These are phyloP conservation scores for Halictus rubicundus DNA, from an alignment of 1,140 invertebrate species.

Conservation along the genomic window DNA sequence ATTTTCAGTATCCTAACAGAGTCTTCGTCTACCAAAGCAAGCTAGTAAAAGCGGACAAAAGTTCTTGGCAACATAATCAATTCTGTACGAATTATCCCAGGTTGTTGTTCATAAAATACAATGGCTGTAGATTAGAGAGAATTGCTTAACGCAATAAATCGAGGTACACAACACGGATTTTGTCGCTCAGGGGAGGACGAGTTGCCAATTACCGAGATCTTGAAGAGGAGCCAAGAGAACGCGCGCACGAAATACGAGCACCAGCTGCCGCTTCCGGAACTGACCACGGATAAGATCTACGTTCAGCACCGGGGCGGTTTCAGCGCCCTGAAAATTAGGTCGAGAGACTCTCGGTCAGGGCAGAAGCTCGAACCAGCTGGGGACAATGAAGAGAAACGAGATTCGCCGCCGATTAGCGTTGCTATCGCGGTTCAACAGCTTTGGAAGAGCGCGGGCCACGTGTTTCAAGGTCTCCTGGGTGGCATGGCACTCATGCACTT, in stretches of 20 bases:
- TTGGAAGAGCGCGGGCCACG: constrained; percentile 70
- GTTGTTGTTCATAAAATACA: too few species aligned
- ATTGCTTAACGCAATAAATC: too few species aligned
- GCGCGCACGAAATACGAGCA: constrained; percentile 71
- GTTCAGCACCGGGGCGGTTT: constrained; percentile 76
- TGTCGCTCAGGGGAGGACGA: constrained; percentile 53
- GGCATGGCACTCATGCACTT: constrained; percentile 77
- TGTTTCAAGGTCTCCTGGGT: constrained; percentile 76
- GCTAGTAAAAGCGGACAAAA: too few species aligned
- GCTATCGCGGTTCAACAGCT: constrained; percentile 72
- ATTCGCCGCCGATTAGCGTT: constrained; percentile 68
- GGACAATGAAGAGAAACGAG: constrained; percentile 31
- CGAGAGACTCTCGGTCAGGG: neutral
- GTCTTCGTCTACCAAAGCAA: too few species aligned
- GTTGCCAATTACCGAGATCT: constrained; percentile 75
- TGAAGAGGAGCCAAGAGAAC: constrained; percentile 72
- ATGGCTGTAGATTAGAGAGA: too few species aligned
- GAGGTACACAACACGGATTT: neutral
- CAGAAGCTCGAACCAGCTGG: neutral
- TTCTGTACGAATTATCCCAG: too few species aligned
- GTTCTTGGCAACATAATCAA: too few species aligned
- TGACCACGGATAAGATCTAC: constrained; percentile 77
- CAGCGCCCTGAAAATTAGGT: constrained; percentile 73
- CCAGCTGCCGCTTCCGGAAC: constrained; percentile 67
- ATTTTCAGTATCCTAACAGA: too few species aligned